phyloP scores from a whole-genome alignment of 2,113 vertebrate species.

The Lagopus leucura region DNA sequence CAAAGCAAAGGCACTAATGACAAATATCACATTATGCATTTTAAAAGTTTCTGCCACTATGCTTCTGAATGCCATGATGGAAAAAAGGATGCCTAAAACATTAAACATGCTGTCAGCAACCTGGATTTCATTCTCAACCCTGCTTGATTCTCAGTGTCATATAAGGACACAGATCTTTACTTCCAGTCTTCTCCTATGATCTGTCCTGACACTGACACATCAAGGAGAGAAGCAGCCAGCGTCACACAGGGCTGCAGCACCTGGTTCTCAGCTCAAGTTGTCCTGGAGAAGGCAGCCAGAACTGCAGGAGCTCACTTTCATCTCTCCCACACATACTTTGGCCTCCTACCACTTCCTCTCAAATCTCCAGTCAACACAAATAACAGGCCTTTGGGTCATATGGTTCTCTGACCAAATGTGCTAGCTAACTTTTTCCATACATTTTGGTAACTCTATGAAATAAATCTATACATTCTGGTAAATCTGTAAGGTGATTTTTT shows the following conservation, averaged over 20 bases:
- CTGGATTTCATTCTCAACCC: not conserved
- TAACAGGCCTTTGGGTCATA: not conserved
- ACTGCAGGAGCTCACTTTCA: not conserved
- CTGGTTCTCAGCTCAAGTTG: not conserved
- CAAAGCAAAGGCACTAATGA: not conserved
- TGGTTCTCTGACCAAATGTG: not conserved
- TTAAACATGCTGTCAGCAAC: not conserved
- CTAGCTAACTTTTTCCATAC: not conserved
- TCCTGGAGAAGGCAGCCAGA: not conserved
- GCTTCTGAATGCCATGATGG: not conserved
- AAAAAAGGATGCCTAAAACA: not conserved
- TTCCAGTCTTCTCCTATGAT: not conserved
- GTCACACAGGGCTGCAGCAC: not conserved
- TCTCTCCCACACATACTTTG: not conserved
- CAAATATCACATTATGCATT: not conserved
- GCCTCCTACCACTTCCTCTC: not conserved
- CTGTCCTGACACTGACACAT: not conserved
- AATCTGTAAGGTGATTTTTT: not conserved
- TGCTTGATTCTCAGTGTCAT: not conserved
- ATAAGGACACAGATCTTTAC: conserved; percentile 10
- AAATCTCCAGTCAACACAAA: not conserved
- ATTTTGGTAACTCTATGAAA: not conserved
- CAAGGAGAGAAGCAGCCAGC: rapidly evolving
- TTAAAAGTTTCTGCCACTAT: not conserved
- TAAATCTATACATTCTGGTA: not conserved